phyloP scores from a whole-genome alignment of 2,113 vertebrate species.

The Naja naja region DNA sequence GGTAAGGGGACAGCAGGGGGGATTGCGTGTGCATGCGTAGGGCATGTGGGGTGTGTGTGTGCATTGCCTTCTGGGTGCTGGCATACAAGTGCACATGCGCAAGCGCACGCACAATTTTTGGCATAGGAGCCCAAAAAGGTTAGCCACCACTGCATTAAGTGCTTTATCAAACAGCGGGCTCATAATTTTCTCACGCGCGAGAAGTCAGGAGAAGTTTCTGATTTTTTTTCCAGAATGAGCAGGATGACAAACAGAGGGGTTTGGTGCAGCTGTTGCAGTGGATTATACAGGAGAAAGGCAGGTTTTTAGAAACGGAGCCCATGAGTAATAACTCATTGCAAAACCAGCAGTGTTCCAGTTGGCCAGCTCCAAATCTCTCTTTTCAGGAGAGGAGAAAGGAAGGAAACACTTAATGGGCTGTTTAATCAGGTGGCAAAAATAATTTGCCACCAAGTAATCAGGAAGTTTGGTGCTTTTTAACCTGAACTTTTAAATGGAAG shows the following conservation, averaged over 20 bases:
- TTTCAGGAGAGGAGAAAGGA: constrained; percentile 43
- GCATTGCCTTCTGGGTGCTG: no score
- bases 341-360: constrained; percentile 69
- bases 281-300: constrained; percentile 51
- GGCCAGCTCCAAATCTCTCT: constrained; percentile 58
- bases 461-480: constrained; percentile 66
- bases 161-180: not conserved
- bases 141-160: no score
- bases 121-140: no score
- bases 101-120: no score
- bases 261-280: constrained; percentile 25
- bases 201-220: not conserved
- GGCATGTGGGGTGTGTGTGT: no score
- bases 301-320: constrained; percentile 58
- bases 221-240: constrained; percentile 28
- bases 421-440: constrained; percentile 73
- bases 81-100: no score
- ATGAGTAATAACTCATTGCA: constrained; percentile 68
- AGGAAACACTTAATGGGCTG: constrained; percentile 65
- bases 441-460: constrained; percentile 67
- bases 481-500: not conserved
- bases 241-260: constrained; percentile 27
- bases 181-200: not conserved
- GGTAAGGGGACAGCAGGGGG: no score
- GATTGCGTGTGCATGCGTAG: no score